Evolutionary conservation across 2,797 vertebrate genomes (phyloP).

Genomic region (Pangasius sanitwongsei): DNA sequence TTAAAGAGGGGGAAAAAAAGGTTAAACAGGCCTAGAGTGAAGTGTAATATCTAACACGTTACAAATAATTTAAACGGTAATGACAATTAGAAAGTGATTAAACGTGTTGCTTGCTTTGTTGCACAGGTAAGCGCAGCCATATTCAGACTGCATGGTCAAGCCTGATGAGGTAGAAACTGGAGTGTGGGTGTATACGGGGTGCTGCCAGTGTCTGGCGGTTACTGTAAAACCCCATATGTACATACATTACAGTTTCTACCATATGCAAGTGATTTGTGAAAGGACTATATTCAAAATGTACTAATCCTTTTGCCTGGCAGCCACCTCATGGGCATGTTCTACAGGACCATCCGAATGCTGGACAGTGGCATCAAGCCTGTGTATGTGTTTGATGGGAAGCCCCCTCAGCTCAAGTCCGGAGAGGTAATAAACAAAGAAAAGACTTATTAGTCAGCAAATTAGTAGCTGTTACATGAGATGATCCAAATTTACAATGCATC

Average conservation of each 20-base stretch:
- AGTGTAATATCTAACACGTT: not conserved
- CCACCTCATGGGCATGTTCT: constrained; percentile 98
- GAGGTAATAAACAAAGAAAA: constrained; percentile 73
- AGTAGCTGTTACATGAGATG: not conserved
- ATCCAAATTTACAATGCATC: not conserved
- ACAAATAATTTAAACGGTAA: not conserved
- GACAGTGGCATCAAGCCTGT: constrained; percentile 95
- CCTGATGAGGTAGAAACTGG: not conserved
- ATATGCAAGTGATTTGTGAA: not conserved
- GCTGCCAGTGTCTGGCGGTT: not conserved
- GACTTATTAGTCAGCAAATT: too few relatives aligned
- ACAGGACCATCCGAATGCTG: constrained; percentile 95
- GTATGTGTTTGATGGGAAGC: constrained; percentile 96
- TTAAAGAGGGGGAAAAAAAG: too few relatives aligned
- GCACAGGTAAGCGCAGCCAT: not conserved
- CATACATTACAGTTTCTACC: not conserved
- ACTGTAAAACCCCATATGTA: not conserved
- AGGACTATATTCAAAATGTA: not conserved
- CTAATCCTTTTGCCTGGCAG: constrained; percentile 61
- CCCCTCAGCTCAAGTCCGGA: constrained; percentile 89
- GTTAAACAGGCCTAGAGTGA: too few relatives aligned
- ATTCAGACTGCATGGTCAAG: not conserved
- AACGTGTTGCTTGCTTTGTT: not conserved
- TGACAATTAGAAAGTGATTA: not conserved
- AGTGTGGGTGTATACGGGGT: not conserved